Evolutionary conservation across 2,797 vertebrate species (phyloP).

Genomic region (Crenichthys baileyi): DNA sequence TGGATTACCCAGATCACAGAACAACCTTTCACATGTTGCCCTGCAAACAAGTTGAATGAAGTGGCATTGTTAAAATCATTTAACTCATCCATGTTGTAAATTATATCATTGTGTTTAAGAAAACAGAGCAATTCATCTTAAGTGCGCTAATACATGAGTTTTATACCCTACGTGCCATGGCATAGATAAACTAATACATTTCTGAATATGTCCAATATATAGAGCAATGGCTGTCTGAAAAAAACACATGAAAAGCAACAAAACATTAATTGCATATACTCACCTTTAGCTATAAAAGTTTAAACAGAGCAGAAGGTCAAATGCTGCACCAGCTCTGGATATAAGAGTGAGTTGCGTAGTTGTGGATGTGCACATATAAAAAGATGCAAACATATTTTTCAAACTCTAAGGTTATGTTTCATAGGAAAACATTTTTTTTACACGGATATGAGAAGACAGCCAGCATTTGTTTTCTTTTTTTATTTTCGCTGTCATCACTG

Average conservation of each 20-base stretch:
- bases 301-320: not conserved
- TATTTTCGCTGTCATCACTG: not conserved
- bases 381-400: not conserved
- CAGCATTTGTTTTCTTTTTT: not conserved
- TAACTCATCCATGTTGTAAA: not conserved
- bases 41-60: not conserved
- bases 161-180: not conserved
- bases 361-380: not conserved
- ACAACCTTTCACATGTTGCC: not conserved
- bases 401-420: not conserved
- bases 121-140: not conserved
- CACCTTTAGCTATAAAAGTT: not conserved
- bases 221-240: not conserved
- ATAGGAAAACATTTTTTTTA: not conserved
- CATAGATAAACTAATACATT: not conserved
- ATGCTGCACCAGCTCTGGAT: not conserved
- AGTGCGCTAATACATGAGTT: not conserved
- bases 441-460: not conserved
- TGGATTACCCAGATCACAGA: constrained; percentile 8
- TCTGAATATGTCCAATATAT: not conserved
- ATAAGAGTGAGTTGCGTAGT: not conserved
- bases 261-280: not conserved
- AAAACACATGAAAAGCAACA: not conserved
- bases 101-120: not conserved
- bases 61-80: not conserved